Percentiles rank a stretch among this genome's conserved stretches.
Conservation (phyloP, 2,888 invertebrate genomes). For the Andrena minutula region DNA sequence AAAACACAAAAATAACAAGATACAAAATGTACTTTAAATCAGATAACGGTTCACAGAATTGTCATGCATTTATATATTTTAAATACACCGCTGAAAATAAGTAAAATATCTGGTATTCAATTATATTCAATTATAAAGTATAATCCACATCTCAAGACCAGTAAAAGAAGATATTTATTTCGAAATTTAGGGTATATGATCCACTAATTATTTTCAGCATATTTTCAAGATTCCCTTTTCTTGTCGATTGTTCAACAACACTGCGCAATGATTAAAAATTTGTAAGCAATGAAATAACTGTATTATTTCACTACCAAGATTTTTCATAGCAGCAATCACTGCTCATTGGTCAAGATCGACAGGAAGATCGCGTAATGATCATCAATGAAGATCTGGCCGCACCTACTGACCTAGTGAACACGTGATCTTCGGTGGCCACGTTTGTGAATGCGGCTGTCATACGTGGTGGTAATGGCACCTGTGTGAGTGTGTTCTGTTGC, state of each 20-base stretch:
- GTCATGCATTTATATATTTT: too few species aligned
- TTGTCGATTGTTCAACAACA: not conserved
- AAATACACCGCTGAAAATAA: too few species aligned
- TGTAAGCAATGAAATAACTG: not conserved
- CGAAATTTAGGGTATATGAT: too few species aligned
- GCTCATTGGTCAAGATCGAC: constrained; percentile 33
- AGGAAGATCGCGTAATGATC: constrained; percentile 37
- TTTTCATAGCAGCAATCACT: not conserved
- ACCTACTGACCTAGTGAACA: constrained; percentile 60
- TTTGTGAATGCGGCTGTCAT: constrained; percentile 6
- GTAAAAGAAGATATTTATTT: too few species aligned
- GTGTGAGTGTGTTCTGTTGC: constrained; percentile 11
- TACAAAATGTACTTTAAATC: too few species aligned
- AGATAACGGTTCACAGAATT: too few species aligned
- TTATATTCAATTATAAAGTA: too few species aligned
- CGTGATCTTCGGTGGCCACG: constrained; percentile 32
- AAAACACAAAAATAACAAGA: too few species aligned
- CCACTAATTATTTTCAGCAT: too few species aligned
- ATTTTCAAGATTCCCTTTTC: too few species aligned
- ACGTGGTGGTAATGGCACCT: not conserved
- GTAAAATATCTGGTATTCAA: too few species aligned
- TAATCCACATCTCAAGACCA: too few species aligned
- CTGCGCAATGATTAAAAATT: not conserved
- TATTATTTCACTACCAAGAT: not conserved
- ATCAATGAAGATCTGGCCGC: constrained; percentile 55